A percentile compares a stretch with the other conserved stretches of the same genome.
Evolutionary conservation across 2,113 vertebrate genomes (phyloP).

Genomic region (Pogona vitticeps): DNA sequence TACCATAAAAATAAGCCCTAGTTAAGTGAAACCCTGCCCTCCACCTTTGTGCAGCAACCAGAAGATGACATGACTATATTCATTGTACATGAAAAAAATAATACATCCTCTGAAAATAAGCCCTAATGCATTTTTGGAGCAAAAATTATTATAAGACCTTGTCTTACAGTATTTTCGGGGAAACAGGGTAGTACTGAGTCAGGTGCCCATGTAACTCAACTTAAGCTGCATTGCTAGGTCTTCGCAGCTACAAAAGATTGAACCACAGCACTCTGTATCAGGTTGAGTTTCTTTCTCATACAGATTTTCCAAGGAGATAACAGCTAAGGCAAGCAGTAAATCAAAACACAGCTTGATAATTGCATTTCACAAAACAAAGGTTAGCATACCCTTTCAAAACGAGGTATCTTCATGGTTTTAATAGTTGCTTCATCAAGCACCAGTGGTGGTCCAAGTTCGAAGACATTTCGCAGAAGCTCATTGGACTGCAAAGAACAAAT

Average conservation of each 20-base stretch:
- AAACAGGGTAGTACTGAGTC: not conserved
- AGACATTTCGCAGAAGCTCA: slow-evolving; percentile 95
- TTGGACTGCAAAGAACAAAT: slow-evolving; percentile 81
- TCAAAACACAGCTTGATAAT: not conserved
- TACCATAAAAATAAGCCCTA: no score
- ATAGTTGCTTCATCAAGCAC: slow-evolving; percentile 90
- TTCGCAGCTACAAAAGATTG: no score
- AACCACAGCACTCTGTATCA: no score
- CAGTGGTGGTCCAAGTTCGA: slow-evolving; percentile 94
- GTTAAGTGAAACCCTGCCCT: no score
- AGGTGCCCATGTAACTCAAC: not conserved
- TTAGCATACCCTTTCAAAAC: slow-evolving; percentile 91
- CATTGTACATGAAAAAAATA: no score
- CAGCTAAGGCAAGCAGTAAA: not conserved
- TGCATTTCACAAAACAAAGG: not conserved
- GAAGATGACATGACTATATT: no score
- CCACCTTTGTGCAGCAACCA: no score
- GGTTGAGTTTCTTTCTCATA: not conserved
- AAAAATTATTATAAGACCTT: no score
- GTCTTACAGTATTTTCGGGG: no score
- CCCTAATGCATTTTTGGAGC: no score
- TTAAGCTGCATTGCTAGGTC: not conserved
- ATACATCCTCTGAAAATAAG: no score
- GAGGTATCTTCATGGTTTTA: slow-evolving; percentile 94
- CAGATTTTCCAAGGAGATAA: not conserved